Percentiles rank a stretch among this genome's conserved stretches.
phyloP scores from a whole-genome alignment of 2,888 invertebrate genomes.

The Drosophila nigricruria region DNA sequence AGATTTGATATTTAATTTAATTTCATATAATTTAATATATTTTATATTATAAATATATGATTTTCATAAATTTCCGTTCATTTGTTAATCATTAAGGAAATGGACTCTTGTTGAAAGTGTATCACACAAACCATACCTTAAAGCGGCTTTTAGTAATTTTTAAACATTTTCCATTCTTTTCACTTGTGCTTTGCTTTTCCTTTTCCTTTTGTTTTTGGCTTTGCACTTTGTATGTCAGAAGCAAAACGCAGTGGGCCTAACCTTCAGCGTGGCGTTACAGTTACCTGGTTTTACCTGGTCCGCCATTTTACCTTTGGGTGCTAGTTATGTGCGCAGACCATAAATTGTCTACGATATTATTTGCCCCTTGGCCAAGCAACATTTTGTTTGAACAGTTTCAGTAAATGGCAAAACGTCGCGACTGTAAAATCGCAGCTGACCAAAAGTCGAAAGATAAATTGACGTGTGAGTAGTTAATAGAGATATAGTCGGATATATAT shows the following conservation, averaged over 20 bases:
- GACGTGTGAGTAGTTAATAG: slow-evolving; percentile 45
- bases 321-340: slow-evolving; percentile 61
- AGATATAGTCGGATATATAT: slow-evolving; percentile 26
- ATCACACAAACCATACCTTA: slow-evolving; percentile 12
- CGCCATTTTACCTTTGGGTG: slow-evolving; percentile 47
- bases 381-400: slow-evolving; percentile 47
- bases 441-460: slow-evolving; percentile 14
- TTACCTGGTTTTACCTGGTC: slow-evolving; percentile 64
- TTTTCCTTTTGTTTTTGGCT: slow-evolving; percentile 6
- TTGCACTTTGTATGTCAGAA: slow-evolving; percentile 35
- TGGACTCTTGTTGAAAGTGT: background rate
- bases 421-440: slow-evolving; percentile 53
- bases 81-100: no score
- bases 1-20: no score
- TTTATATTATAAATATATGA: no score
- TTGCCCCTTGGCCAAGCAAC: slow-evolving; percentile 25
- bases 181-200: slow-evolving; percentile 18
- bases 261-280: slow-evolving; percentile 70
- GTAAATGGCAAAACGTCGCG: slow-evolving; percentile 71
- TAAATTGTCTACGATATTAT: slow-evolving; percentile 57
- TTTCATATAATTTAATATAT: no score
- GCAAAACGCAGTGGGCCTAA: slow-evolving; percentile 45
- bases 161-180: slow-evolving; percentile 35
- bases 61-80: no score
- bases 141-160: slow-evolving; percentile 83